Conservation (phyloP, 2,888 invertebrate genomes). For the Eristalis pertinax region DNA sequence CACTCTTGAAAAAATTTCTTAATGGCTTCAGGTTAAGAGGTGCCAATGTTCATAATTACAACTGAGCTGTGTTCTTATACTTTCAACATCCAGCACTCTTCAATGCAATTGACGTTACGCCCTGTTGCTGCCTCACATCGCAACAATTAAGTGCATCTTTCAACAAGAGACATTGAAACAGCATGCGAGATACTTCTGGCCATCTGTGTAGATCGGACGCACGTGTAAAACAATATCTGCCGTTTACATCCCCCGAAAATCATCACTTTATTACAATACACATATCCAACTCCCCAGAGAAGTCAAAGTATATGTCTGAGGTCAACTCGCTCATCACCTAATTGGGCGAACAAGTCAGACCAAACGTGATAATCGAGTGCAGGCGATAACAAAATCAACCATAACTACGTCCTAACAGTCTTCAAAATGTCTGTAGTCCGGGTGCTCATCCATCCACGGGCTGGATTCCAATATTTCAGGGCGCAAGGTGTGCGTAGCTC, state of each 20-base stretch:
- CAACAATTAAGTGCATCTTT: not conserved
- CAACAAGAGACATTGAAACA: not conserved
- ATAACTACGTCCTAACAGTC: not conserved
- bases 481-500: slow-evolving; percentile 45
- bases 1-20: too few species aligned
- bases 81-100: too few species aligned
- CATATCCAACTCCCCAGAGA: not conserved
- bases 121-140: too few species aligned
- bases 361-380: slow-evolving; percentile 37
- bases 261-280: not conserved
- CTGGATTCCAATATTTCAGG: slow-evolving; percentile 23
- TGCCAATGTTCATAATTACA: too few species aligned
- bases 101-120: too few species aligned
- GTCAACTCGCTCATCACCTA: slow-evolving; percentile 31
- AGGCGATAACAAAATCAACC: not conserved
- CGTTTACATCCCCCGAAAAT: not conserved
- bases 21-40: too few species aligned
- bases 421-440: not conserved
- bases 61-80: too few species aligned
- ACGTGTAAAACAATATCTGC: too few species aligned
- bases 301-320: not conserved
- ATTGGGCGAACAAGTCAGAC: slow-evolving; percentile 32
- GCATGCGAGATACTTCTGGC: not conserved
- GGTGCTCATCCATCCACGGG: not conserved
- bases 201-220: not conserved